Percentiles rank a stretch among this genome's conserved stretches.
Evolutionary conservation across 64 coral and sea anemone genomes (phyloP).

Genomic region (Stylophora pistillata): DNA sequence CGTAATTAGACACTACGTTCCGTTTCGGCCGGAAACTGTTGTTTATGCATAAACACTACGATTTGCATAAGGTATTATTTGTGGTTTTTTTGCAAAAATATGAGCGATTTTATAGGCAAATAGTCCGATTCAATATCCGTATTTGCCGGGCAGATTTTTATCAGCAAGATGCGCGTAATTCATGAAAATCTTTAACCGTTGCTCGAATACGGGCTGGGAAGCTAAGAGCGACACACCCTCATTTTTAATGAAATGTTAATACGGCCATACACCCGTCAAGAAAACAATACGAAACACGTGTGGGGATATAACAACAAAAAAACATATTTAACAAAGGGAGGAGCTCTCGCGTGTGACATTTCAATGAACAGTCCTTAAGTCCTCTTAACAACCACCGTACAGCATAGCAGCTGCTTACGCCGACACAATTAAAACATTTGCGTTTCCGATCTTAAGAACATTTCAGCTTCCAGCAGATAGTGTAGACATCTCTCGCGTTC

Average conservation of each 20-base stretch:
- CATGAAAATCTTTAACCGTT: slow-evolving; percentile 31
- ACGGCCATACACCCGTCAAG: slow-evolving; percentile 68
- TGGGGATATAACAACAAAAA: slow-evolving; percentile 94
- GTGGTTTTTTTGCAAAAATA: slow-evolving; percentile 54
- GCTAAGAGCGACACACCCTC: slow-evolving; percentile 63
- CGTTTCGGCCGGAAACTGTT: slow-evolving; percentile 90
- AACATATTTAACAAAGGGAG: slow-evolving; percentile 94
- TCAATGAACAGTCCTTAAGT: slow-evolving; percentile 94
- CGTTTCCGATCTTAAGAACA: slow-evolving; percentile 83
- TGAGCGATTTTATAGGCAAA: slow-evolving; percentile 45
- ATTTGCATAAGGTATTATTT: slow-evolving; percentile 85
- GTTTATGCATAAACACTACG: slow-evolving; percentile 87
- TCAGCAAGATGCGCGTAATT: not conserved
- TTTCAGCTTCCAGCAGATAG: slow-evolving; percentile 90
- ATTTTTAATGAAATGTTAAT: slow-evolving; percentile 98
- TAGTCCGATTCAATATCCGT: slow-evolving; percentile 32
- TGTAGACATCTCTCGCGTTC: slow-evolving; percentile 78
- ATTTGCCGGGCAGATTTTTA: not conserved
- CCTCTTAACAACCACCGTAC: slow-evolving; percentile 96
- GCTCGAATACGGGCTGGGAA: slow-evolving; percentile 41
- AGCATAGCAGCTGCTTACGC: slow-evolving; percentile 69
- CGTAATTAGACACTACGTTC: slow-evolving; percentile 94
- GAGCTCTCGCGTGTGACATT: slow-evolving; percentile 91
- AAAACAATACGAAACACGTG: slow-evolving; percentile 96
- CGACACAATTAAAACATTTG: slow-evolving; percentile 95